A percentile compares a stretch with the other conserved stretches of the same genome.
Conservation (phyloP, 2,797 vertebrate species). For the Peromyscus nudipes region DNA sequence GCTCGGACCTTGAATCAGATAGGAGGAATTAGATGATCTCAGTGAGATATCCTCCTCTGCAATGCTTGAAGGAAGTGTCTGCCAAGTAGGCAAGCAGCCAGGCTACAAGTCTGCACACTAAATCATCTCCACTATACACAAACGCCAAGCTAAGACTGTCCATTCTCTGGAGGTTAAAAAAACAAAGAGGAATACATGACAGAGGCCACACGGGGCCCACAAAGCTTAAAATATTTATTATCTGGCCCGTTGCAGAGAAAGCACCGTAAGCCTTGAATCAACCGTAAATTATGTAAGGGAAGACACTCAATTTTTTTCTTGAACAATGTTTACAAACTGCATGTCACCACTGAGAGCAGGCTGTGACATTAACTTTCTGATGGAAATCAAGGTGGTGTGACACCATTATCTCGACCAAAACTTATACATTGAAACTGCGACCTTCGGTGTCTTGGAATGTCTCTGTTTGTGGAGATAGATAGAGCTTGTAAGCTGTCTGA, state of each 20-base stretch:
- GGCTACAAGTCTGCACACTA: neutral
- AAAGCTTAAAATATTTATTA: neutral
- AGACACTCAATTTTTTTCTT: neutral
- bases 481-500: neutral
- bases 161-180: neutral
- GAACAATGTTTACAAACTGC: slow-evolving; percentile 2
- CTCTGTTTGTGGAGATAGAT: neutral
- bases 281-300: neutral
- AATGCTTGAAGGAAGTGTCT: neutral
- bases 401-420: neutral
- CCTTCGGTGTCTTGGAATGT: neutral
- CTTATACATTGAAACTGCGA: neutral
- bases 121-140: neutral
- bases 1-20: neutral
- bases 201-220: neutral
- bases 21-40: neutral
- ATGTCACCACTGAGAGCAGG: neutral
- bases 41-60: neutral
- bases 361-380: neutral
- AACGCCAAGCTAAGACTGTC: neutral
- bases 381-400: neutral
- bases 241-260: neutral
- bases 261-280: neutral
- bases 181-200: neutral
- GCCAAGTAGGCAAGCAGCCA: neutral